These are phyloP conservation scores for Rotaria socialis DNA, from an alignment of 2,888 invertebrate genomes.

Conservation along the genomic window DNA sequence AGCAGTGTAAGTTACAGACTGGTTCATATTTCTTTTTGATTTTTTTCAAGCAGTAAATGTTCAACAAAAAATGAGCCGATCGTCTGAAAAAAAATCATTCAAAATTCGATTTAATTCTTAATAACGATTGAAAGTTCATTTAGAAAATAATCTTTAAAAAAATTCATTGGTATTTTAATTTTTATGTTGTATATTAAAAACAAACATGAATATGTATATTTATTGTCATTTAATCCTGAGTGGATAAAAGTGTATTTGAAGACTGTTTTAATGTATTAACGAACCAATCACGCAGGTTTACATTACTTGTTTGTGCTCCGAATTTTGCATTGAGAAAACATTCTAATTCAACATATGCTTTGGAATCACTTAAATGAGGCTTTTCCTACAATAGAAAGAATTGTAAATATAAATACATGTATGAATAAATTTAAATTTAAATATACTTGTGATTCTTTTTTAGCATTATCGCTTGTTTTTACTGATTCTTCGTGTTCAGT, in stretches of 20 bases:
- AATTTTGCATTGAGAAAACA: conserved; percentile 20
- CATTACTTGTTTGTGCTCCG: conserved; percentile 3
- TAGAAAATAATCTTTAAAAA: too few species aligned
- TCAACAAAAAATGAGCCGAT: too few species aligned
- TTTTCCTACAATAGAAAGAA: background rate
- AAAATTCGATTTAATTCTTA: too few species aligned
- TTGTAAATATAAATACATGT: background rate
- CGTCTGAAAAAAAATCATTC: too few species aligned
- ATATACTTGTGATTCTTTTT: background rate
- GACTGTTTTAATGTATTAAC: background rate
- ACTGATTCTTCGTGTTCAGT: background rate
- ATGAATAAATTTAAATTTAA: background rate
- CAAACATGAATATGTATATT: background rate
- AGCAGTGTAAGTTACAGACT: too few species aligned
- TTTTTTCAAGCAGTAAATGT: too few species aligned
- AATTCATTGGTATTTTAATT: too few species aligned
- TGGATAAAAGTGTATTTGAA: background rate
- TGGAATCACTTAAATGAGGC: background rate
- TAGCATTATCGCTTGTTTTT: background rate
- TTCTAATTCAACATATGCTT: conserved; percentile 27
- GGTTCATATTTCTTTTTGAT: too few species aligned
- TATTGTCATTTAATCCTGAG: background rate
- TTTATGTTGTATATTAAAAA: too few species aligned
- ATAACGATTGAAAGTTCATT: too few species aligned
- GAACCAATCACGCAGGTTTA: background rate